Percentiles rank a stretch among this genome's conserved stretches.
Evolutionary conservation across 2,888 invertebrate genomes (phyloP).

Genomic region (Pseudococcus longispinus): DNA sequence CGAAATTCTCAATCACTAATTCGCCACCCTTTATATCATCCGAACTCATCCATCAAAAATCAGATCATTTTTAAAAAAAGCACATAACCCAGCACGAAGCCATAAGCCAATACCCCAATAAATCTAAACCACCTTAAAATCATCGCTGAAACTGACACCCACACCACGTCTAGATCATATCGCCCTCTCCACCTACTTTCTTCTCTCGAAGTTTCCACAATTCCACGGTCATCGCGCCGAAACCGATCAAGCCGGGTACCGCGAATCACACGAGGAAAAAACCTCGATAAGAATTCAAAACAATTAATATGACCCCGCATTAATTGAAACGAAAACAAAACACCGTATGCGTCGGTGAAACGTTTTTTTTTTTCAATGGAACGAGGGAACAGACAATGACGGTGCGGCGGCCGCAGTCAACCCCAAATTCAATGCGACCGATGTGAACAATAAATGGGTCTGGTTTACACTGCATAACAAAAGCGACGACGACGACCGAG

Average conservation of each 20-base stretch:
- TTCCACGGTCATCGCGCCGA: background rate
- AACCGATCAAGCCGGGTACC: background rate
- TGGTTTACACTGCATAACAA: conserved; percentile 13
- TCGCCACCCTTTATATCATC: background rate
- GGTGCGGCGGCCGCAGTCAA: background rate
- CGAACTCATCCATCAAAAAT: background rate
- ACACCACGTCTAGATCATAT: background rate
- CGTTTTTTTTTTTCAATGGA: background rate
- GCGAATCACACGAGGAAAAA: background rate
- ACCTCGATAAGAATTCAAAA: conserved; percentile 21
- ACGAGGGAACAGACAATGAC: background rate
- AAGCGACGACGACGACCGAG: background rate
- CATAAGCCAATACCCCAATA: background rate
- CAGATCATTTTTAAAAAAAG: background rate
- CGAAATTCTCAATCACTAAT: background rate
- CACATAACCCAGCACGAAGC: too few species aligned
- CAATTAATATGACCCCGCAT: conserved; percentile 8
- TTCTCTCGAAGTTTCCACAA: background rate
- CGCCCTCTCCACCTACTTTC: background rate
- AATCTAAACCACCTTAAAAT: background rate
- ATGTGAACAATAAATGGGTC: conserved; percentile 11
- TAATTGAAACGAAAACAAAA: conserved; percentile 22
- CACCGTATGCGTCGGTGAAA: background rate
- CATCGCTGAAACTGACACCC: background rate
- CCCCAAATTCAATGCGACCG: conserved; percentile 1